phyloP scores from a whole-genome alignment of 30 jellyfish, hydroid and myxozoan genomes.

The Sanderia malayensis region DNA sequence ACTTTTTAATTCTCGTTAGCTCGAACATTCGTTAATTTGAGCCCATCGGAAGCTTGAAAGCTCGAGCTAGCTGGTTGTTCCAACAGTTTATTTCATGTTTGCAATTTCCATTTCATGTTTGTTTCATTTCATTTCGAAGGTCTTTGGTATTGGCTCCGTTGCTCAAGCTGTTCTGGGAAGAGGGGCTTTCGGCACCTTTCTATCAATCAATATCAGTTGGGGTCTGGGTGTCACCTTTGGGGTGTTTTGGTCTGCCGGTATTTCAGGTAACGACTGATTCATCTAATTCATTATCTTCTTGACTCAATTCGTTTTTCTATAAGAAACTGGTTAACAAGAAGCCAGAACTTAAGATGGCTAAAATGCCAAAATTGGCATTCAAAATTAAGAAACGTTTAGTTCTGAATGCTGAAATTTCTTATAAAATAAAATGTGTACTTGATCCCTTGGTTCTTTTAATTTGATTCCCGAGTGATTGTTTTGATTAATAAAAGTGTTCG shows the following conservation, averaged over 20 bases:
- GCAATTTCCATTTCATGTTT: no score
- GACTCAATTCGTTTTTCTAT: background rate
- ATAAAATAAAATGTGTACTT: background rate
- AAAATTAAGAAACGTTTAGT: background rate
- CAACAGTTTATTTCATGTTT: no score
- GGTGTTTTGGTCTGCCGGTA: constrained; percentile 85
- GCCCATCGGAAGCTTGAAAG: no score
- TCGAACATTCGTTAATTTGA: no score
- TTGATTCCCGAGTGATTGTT: background rate
- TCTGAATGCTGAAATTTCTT: background rate
- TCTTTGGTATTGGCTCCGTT: constrained; percentile 92
- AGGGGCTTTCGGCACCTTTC: constrained; percentile 61
- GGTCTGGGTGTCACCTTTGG: constrained; percentile 91
- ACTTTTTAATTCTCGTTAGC: no score
- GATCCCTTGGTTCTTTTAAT: background rate
- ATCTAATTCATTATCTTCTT: no score
- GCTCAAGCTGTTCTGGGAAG: constrained; percentile 71
- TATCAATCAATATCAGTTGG: constrained; percentile 90
- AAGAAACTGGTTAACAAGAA: background rate
- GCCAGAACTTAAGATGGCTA: background rate
- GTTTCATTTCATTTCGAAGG: constrained; percentile 41
- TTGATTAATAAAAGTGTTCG: background rate
- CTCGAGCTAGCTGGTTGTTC: no score
- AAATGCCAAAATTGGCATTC: background rate
- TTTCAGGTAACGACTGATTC: no score